These are phyloP conservation scores for Ephialtes manifestator DNA, from an alignment of 2,888 invertebrate genomes.

Conservation along the genomic window DNA sequence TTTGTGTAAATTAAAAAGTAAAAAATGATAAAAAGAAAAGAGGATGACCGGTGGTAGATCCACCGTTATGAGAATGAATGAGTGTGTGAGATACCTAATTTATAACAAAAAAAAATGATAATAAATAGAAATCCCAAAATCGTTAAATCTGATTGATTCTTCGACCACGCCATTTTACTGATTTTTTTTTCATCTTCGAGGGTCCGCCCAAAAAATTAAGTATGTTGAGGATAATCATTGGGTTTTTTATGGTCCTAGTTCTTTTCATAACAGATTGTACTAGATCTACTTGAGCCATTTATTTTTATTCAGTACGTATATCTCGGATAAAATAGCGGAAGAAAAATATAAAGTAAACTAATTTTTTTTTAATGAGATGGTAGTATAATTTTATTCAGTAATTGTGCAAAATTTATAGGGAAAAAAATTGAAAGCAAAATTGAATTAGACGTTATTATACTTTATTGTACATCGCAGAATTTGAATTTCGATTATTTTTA, in stretches of 20 bases:
- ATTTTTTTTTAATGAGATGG: no score
- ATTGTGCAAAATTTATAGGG: no score
- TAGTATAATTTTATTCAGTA: no score
- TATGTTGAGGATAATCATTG: background rate
- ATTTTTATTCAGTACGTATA: no score
- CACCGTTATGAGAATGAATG: constrained; percentile 83
- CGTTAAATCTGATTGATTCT: constrained; percentile 33
- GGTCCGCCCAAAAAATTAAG: background rate
- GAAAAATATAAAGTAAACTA: no score
- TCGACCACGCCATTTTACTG: background rate
- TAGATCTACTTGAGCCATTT: no score
- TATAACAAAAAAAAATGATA: constrained; percentile 71
- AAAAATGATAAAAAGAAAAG: constrained; percentile 56
- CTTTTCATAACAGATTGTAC: no score
- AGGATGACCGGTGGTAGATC: constrained; percentile 81
- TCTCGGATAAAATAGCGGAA: no score
- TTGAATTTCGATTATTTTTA: constrained; percentile 66
- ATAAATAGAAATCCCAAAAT: constrained; percentile 73
- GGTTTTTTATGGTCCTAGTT: background rate
- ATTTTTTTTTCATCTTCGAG: constrained; percentile 24
- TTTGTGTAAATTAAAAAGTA: constrained; percentile 72
- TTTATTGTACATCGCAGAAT: constrained; percentile 69
- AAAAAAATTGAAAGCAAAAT: background rate
- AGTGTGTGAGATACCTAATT: constrained; percentile 80
- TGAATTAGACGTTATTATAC: constrained; percentile 49